Evolutionary conservation across 2,888 invertebrate genomes (phyloP), one percentile per base, ranked within the genome.

Genomic region (Clistopyga incitator): DNA sequence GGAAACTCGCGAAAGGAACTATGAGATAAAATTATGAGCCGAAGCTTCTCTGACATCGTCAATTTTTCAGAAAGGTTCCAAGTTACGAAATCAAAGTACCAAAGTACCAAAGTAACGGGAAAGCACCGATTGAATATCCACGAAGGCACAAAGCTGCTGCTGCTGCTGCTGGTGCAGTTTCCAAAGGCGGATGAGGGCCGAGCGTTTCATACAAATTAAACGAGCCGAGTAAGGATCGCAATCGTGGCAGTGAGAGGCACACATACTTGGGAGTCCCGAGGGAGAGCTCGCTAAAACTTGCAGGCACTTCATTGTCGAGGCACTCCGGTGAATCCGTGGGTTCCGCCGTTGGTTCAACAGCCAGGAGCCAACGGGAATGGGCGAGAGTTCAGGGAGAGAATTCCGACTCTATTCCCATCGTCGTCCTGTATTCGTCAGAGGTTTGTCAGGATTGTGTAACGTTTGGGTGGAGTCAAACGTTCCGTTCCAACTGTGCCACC

Each of bases 201-300:
- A 56, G 29, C 59, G 42, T 78, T 82, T 68, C 77, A 61, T 78
- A 74, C 82, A 82, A 82, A 82, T 78, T 82, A 74, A 82, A 78
- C 68, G 76, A 77, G 59, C 54, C 64, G 72, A n/a, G 68, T 15
- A 23, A 25, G 23, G 23, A 38, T 47, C 59, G 52, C 50, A 81
- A 71, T 65, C 45, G 71, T 52, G 71, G 45, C 45, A 52, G 64
- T 15, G 45, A 25, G 70, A 61, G 45, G 71, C 64, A 50, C 38
- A 38, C 10, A 10, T 72, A 67, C 34, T 61, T 80, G 54, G 56
- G 45, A 29, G 42, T 52, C 64, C 68, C 61, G 20, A 42, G 74
- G 61, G 78, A 82, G 71, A 54, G 38, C 38, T 59, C 59, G 42
- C 61, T 82, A 74, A 82, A 82, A 70, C 78, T 78, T 82, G 74